Evolutionary conservation across 2,113 vertebrate species (phyloP), one percentile per base, ranked within the genome.

Genomic region (Notarius lentiginosus): DNA sequence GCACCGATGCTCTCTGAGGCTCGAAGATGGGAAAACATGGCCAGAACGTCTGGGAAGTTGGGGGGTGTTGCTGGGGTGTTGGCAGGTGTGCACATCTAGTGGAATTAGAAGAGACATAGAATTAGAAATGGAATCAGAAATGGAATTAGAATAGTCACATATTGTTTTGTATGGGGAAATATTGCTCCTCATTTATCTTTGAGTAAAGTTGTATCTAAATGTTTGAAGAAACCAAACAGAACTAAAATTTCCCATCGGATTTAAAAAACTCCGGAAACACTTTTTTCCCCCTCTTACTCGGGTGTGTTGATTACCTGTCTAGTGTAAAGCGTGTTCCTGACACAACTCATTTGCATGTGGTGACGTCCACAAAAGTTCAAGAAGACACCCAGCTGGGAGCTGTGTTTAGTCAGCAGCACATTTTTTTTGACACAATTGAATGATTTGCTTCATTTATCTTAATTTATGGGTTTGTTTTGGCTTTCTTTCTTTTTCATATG

Each of bases 41-140:
- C 93, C 88, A 97, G 95, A 79, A 96, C 94, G 0, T 97, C 96
- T 0, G 96, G 96, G 90, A 97, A 97, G 94, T 97, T 97, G 84
- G 96, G 96, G 7, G 96, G 96, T 0, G 96, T 97, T 83, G 96
- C 96, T 0, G 96, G 96, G 47, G 96, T 97, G 94, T 97, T 97
- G 93, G 96, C 94, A 0, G 96, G 96, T 91, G 96, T 96, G 93
- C 96, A 96, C 96, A 97, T 97, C 96, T 97, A 94, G 53, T 11
- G 72, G n/a, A 68, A 85, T 58, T 3, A 86, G 14, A 80, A 1
- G 47, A 88, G 49, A 89, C 5, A 61, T 20, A 0, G 60, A 63
- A 2, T 63, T 63, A 63, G 41, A 41, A 41, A 27, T 27, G 24
- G 66, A 70, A 30, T 68, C 30, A 70, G 30, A 72, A 30, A 70